Evolutionary conservation across 2,888 invertebrate species (phyloP).

Genomic region (Julus scandinavius): DNA sequence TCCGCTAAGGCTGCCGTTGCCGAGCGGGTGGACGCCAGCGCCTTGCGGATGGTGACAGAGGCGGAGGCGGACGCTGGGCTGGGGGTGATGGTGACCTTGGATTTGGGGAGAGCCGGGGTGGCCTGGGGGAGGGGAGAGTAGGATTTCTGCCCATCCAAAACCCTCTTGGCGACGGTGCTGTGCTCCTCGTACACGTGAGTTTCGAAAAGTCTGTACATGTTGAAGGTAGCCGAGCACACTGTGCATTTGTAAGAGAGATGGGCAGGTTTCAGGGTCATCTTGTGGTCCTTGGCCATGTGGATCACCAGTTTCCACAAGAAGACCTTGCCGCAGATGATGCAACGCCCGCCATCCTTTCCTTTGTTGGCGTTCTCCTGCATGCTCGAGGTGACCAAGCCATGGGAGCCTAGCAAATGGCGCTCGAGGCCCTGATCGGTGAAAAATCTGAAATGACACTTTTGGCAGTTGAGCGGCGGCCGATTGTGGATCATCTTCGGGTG

Average conservation of each 20-base stretch:
- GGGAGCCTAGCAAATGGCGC: conserved; percentile 91
- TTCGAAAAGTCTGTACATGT: conserved; percentile 95
- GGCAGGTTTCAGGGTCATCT: conserved; percentile 89
- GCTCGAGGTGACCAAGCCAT: conserved; percentile 93
- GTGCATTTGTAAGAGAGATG: conserved; percentile 95
- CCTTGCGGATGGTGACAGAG: neutral
- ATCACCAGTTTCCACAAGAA: conserved; percentile 93
- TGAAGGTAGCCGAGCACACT: conserved; percentile 92
- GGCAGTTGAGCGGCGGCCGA: conserved; percentile 92
- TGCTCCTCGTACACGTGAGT: conserved; percentile 94
- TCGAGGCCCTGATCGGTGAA: conserved; percentile 97
- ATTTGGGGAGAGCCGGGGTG: neutral
- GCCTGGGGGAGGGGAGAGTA: neutral
- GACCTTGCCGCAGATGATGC: conserved; percentile 94
- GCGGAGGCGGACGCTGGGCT: neutral
- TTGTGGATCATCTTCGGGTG: conserved; percentile 97
- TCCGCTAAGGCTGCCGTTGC: neutral
- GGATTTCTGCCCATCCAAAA: conserved; percentile 56
- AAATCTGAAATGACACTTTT: conserved; percentile 95
- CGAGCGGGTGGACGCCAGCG: conserved; percentile 37
- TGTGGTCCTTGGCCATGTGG: conserved; percentile 92
- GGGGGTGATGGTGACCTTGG: conserved; percentile 23
- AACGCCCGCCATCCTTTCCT: conserved; percentile 92
- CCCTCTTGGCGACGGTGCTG: conserved; percentile 83
- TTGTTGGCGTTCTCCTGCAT: conserved; percentile 96